Evolutionary conservation across 23 tunicate species (phyloP).

Genomic region (Diplosoma virens): DNA sequence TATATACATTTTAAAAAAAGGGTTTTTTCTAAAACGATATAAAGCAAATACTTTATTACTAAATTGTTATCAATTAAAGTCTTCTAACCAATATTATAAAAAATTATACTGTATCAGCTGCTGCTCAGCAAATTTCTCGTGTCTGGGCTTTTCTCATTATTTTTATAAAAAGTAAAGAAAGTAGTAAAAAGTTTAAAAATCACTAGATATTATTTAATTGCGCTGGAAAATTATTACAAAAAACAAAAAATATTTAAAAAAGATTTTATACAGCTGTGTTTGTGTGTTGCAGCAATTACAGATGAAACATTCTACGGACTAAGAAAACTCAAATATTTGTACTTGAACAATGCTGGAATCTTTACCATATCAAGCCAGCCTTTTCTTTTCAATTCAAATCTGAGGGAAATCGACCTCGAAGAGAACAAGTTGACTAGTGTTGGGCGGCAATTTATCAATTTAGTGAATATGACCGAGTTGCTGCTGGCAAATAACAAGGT

Average conservation of each 20-base stretch:
- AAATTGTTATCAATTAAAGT: no score
- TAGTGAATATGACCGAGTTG: slow-evolving; percentile 3
- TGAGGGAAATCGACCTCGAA: slow-evolving; percentile 35
- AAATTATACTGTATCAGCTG: no score
- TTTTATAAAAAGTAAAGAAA: no score
- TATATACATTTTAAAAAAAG: no score
- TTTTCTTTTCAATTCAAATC: slow-evolving; percentile 11
- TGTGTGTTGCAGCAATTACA: slow-evolving; percentile 21
- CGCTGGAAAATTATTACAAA: no score
- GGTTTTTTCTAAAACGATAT: no score
- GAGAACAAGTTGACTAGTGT: slow-evolving; percentile 27
- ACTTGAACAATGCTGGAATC: slow-evolving; percentile 18
- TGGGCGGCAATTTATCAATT: slow-evolving; percentile 25
- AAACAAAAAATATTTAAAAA: neutral
- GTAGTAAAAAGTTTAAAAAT: no score
- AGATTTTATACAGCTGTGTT: neutral
- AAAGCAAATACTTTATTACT: no score
- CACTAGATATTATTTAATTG: no score
- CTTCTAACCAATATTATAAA: no score
- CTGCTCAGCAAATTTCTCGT: no score
- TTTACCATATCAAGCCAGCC: neutral
- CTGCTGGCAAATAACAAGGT: slow-evolving; percentile 45
- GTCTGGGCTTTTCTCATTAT: no score
- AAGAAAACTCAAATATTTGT: slow-evolving; percentile 21
- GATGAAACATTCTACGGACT: slow-evolving; percentile 37